Conservation (phyloP, 53 echinoderm and acorn worm species). For the Glandiceps talaboti region DNA sequence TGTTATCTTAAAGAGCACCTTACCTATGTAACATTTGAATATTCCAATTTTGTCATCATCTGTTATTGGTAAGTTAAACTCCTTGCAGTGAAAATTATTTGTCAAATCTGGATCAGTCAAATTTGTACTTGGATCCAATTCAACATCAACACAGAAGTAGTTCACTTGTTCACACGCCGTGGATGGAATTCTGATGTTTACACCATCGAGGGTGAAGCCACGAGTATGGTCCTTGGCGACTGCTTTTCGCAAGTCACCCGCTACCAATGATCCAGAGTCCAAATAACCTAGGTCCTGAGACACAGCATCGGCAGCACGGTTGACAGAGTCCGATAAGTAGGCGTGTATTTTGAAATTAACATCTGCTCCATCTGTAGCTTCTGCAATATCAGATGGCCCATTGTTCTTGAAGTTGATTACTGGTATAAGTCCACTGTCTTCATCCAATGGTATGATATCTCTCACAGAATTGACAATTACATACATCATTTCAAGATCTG, state of each 20-base stretch:
- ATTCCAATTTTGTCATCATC: background rate
- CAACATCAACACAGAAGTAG: background rate
- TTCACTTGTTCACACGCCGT: background rate
- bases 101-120: background rate
- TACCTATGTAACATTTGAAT: background rate
- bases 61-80: background rate
- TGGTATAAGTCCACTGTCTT: background rate
- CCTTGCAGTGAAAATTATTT: background rate
- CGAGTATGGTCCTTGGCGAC: background rate
- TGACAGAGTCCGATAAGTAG: background rate
- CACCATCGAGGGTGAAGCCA: background rate
- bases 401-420: background rate
- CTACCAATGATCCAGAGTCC: background rate
- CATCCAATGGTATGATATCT: background rate
- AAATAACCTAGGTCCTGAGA: background rate
- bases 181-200: background rate
- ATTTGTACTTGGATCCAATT: background rate
- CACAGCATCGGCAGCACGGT: background rate
- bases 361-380: background rate
- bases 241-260: background rate
- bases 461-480: background rate
- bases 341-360: background rate
- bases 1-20: too few species aligned
- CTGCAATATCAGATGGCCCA: background rate
- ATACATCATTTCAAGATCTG: background rate